phyloP scores from a whole-genome alignment of 2,113 vertebrate species.

The Gallinago undulata region DNA sequence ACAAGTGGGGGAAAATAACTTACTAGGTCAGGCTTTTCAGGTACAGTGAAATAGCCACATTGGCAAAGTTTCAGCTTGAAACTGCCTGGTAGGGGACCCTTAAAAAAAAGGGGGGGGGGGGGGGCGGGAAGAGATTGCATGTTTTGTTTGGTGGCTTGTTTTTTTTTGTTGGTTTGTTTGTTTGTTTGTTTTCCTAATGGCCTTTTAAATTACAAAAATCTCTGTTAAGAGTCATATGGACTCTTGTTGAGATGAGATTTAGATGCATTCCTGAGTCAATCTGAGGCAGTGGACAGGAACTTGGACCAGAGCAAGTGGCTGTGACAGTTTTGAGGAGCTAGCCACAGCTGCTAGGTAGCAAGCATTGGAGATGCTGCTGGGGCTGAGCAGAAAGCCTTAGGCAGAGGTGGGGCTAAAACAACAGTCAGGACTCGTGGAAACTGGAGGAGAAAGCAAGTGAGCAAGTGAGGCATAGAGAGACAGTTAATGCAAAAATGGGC shows the following conservation, averaged over 20 bases:
- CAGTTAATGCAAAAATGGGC: not conserved
- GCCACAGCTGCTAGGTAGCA: not conserved
- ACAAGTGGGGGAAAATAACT: not conserved
- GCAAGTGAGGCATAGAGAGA: not conserved
- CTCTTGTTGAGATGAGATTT: not conserved
- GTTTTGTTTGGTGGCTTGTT: not conserved
- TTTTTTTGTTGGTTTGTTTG: not conserved
- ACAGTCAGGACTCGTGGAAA: not conserved
- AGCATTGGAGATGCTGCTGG: not conserved
- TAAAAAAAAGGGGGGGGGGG: not conserved
- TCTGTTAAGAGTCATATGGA: not conserved
- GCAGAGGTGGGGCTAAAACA: not conserved
- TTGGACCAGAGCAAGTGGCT: not conserved
- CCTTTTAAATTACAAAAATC: not conserved
- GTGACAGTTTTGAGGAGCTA: not conserved
- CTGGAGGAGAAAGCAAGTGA: not conserved
- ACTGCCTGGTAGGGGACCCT: not conserved
- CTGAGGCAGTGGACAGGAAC: not conserved
- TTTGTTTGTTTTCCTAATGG: not conserved
- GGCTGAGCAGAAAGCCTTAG: not conserved
- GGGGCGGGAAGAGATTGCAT: not conserved
- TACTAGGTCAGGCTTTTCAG: not conserved
- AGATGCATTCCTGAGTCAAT: not conserved
- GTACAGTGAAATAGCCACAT: rapidly evolving
- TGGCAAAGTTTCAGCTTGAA: not conserved